These are phyloP conservation scores for Leptodactylus fallax DNA, from an alignment of 2,797 vertebrate species.

Conservation along the genomic window DNA sequence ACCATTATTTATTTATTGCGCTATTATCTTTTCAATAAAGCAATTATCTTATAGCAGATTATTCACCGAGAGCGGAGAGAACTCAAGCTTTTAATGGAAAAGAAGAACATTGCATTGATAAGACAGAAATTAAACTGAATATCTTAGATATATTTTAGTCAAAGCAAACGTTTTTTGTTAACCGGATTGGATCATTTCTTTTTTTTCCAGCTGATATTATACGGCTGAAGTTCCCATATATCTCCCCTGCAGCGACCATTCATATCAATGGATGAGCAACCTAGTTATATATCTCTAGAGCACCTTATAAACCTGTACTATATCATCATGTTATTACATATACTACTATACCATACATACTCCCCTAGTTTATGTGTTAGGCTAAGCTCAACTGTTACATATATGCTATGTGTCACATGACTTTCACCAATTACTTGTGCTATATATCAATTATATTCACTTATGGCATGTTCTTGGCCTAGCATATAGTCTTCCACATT, in stretches of 20 bases:
- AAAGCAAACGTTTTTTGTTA: conserved; percentile 20
- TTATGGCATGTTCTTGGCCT: too few relatives aligned
- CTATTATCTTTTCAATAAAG: conserved; percentile 48
- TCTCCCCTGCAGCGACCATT: background rate
- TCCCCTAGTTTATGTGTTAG: too few relatives aligned
- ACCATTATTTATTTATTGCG: conserved; percentile 43
- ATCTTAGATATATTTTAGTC: background rate
- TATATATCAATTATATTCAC: background rate
- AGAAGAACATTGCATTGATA: conserved; percentile 6
- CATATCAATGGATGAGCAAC: background rate
- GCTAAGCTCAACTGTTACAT: too few relatives aligned
- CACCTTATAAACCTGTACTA: too few relatives aligned
- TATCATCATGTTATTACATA: background rate
- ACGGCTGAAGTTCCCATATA: background rate
- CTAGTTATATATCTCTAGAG: too few relatives aligned
- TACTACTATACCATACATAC: background rate
- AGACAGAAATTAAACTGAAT: conserved; percentile 9
- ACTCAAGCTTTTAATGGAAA: conserved; percentile 14
- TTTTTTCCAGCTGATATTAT: background rate
- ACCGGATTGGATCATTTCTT: background rate
- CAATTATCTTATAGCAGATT: conserved; percentile 40
- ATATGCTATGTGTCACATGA: background rate
- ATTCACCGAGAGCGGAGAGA: conserved; percentile 22
- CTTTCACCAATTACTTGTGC: background rate
- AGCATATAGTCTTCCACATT: too few relatives aligned